A percentile compares a stretch with the other conserved stretches of the same genome.
Conservation (phyloP, 2,113 vertebrate species). For the Hypomesus transpacificus region DNA sequence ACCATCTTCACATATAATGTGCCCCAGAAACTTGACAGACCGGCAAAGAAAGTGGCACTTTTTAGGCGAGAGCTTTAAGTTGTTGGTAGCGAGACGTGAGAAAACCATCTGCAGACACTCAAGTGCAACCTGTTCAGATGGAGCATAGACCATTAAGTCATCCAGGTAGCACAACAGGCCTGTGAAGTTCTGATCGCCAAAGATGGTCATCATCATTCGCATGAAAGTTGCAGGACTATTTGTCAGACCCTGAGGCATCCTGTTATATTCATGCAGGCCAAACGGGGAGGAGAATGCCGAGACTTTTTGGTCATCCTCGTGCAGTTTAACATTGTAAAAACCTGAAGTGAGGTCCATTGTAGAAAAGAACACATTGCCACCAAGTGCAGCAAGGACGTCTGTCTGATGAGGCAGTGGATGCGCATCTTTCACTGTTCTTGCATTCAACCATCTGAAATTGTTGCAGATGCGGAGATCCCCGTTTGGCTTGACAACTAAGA, state of each 20-base stretch:
- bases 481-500: too few relatives aligned
- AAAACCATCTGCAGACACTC: not conserved
- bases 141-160: conserved; percentile 3
- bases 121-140: not conserved
- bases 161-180: conserved; percentile 15
- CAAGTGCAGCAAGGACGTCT: too few relatives aligned
- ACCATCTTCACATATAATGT: not conserved
- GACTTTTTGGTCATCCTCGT: conserved; percentile 12
- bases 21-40: not conserved
- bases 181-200: conserved; percentile 2
- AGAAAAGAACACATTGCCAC: not conserved
- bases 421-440: too few relatives aligned
- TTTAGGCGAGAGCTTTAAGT: conserved; percentile 7
- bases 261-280: conserved; percentile 7
- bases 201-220: conserved; percentile 11
- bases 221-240: conserved; percentile 9
- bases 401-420: too few relatives aligned
- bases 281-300: not conserved
- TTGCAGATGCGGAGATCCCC: too few relatives aligned
- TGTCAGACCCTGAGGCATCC: not conserved
- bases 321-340: conserved; percentile 6
- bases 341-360: conserved; percentile 5
- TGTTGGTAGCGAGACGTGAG: not conserved
- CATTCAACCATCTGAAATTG: too few relatives aligned
- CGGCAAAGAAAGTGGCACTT: conserved; percentile 2